These are phyloP conservation scores for Heliconius ismenius DNA, from an alignment of 2,888 invertebrate species.

Conservation along the genomic window DNA sequence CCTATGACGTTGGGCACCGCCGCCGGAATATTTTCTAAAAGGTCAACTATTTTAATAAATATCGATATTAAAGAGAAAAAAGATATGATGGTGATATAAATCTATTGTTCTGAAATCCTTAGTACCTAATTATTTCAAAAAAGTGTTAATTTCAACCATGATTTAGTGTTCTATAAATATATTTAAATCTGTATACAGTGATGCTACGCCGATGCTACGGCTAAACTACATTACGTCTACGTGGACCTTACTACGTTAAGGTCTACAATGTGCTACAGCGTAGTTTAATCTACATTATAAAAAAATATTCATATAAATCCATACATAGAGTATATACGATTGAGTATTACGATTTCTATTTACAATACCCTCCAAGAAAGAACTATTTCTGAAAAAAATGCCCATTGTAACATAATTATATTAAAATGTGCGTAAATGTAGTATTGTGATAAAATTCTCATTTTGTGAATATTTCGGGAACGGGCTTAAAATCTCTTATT, in stretches of 20 bases:
- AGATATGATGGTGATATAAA: background rate
- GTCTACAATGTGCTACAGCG: slow-evolving; percentile 36
- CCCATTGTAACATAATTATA: no score
- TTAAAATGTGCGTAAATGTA: no score
- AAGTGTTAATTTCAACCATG: no score
- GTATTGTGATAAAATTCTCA: no score
- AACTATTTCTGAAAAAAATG: background rate
- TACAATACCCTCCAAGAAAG: background rate
- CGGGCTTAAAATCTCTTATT: no score
- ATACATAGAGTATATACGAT: background rate
- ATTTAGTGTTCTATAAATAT: background rate
- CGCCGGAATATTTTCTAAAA: no score
- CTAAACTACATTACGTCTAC: slow-evolving; percentile 23
- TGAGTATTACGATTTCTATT: background rate
- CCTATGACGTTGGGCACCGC: background rate
- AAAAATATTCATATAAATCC: background rate
- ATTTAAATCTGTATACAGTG: background rate
- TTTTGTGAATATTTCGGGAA: no score
- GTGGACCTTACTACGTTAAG: slow-evolving; percentile 46
- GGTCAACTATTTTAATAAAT: background rate
- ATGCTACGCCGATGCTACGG: slow-evolving; percentile 44
- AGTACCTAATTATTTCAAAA: no score
- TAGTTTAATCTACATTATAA: background rate
- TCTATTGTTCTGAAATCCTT: no score
- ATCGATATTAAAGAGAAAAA: background rate